Percentiles rank a stretch among this genome's conserved stretches.
Conservation (phyloP, 2,113 vertebrate species). For the Neofelis nebulosa region DNA sequence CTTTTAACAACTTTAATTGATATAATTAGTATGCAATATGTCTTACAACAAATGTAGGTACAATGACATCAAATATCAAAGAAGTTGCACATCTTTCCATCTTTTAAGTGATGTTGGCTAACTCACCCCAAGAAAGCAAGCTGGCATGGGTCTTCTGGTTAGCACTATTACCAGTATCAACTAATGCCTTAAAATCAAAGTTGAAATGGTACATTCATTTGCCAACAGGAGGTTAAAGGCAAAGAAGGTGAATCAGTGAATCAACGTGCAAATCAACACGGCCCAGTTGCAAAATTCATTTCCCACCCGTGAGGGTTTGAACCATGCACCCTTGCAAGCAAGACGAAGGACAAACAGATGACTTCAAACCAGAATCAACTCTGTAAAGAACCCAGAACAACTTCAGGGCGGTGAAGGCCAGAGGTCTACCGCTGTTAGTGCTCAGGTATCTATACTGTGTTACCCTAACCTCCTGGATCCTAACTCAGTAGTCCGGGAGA, state of each 20-base stretch:
- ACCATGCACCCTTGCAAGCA: conserved; percentile 54
- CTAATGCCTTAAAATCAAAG: conserved; percentile 53
- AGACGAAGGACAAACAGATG: conserved; percentile 40
- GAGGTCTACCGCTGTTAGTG: not conserved
- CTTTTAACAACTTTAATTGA: conserved; percentile 78
- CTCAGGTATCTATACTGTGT: not conserved
- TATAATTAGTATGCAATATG: conserved; percentile 61
- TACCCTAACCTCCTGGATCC: not conserved
- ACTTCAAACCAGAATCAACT: conserved; percentile 1
- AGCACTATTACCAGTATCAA: not conserved
- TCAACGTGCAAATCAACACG: conserved; percentile 70
- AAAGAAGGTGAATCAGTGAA: conserved; percentile 76
- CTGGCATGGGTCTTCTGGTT: not conserved
- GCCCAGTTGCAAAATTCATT: conserved; percentile 42
- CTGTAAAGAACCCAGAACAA: not conserved
- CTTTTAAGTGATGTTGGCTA: conserved; percentile 30
- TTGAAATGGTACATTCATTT: conserved; percentile 74
- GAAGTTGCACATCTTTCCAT: conserved; percentile 51
- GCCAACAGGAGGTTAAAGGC: conserved; percentile 70
- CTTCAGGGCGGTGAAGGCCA: not conserved
- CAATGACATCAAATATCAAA: conserved; percentile 70
- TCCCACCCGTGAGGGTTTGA: conserved; percentile 30
- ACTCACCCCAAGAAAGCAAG: conserved; percentile 48
- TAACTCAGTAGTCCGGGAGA: not conserved
- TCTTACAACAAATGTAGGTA: conserved; percentile 70